Percentiles rank a stretch among this genome's conserved stretches.
These are phyloP conservation scores for Spodoptera litura DNA, from an alignment of 1,140 invertebrate species.

Conservation along the genomic window DNA sequence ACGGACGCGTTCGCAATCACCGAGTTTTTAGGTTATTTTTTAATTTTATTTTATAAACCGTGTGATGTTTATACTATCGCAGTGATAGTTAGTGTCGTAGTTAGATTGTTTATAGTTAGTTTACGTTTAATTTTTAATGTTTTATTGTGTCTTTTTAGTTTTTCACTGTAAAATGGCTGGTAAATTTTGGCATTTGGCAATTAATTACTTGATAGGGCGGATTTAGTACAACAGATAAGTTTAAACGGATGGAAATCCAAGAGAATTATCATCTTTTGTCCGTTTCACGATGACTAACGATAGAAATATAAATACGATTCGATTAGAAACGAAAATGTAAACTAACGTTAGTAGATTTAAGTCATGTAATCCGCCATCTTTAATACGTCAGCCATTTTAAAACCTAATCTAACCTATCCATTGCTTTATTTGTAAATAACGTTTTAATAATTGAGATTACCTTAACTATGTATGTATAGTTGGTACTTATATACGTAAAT, in stretches of 20 bases:
- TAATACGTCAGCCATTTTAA: conserved; percentile 52
- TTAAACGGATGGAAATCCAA: conserved; percentile 36
- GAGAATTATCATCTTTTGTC: conserved; percentile 49
- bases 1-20: conserved; percentile 54
- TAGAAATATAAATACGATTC: conserved; percentile 34
- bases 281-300: conserved; percentile 36
- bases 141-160: conserved; percentile 57
- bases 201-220: conserved; percentile 53
- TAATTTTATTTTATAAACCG: conserved; percentile 72
- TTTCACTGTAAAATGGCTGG: conserved; percentile 51
- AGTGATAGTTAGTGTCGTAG: conserved; percentile 78
- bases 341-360: conserved; percentile 34
- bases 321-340: conserved; percentile 33
- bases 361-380: conserved; percentile 51
- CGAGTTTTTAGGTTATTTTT: conserved; percentile 60
- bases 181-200: conserved; percentile 42
- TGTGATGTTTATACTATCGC: conserved; percentile 77
- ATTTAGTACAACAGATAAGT: conserved; percentile 66
- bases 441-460: conserved; percentile 58
- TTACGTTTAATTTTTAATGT: conserved; percentile 70
- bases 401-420: conserved; percentile 45
- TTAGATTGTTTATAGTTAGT: conserved; percentile 72
- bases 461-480: conserved; percentile 49
- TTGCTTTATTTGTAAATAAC: conserved; percentile 60
- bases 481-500: conserved; percentile 50